Percentiles rank a stretch among this genome's conserved stretches.
Evolutionary conservation across 2,888 invertebrate genomes (phyloP).

Genomic region (Silvanus unidentatus): DNA sequence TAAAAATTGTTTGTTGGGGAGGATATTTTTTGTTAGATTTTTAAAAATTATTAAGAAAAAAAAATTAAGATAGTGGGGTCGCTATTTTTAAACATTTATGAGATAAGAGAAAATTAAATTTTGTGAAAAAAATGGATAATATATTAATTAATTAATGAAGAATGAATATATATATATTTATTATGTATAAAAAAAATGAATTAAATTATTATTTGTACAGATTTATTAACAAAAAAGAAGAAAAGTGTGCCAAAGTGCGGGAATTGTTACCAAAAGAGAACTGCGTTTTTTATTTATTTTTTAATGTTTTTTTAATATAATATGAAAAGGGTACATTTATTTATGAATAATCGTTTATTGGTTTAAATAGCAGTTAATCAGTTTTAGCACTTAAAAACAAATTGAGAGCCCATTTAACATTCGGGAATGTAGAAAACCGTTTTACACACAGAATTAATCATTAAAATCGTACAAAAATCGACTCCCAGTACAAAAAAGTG

Average conservation of each 20-base stretch:
- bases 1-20: constrained; percentile 58
- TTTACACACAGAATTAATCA: constrained; percentile 26
- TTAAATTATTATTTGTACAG: constrained; percentile 51
- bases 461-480: constrained; percentile 33
- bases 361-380: background rate
- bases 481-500: constrained; percentile 30
- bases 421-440: constrained; percentile 21
- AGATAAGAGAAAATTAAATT: background rate
- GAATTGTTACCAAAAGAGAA: constrained; percentile 44
- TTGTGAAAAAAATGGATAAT: constrained; percentile 50
- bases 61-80: constrained; percentile 40
- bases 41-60: constrained; percentile 40
- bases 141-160: constrained; percentile 30
- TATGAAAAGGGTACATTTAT: constrained; percentile 46
- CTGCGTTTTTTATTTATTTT: constrained; percentile 40
- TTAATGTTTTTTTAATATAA: constrained; percentile 23
- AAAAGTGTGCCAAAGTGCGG: constrained; percentile 50
- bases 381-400: constrained; percentile 34
- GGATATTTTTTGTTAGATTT: constrained; percentile 53
- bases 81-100: constrained; percentile 43
- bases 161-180: constrained; percentile 42
- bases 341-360: constrained; percentile 27
- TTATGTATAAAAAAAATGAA: constrained; percentile 45
- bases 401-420: constrained; percentile 33
- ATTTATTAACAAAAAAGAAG: constrained; percentile 32